A percentile compares a stretch with the other conserved stretches of the same genome.
phyloP scores from a whole-genome alignment of 2,797 vertebrate species.

The Neosilurus hyrtlii region DNA sequence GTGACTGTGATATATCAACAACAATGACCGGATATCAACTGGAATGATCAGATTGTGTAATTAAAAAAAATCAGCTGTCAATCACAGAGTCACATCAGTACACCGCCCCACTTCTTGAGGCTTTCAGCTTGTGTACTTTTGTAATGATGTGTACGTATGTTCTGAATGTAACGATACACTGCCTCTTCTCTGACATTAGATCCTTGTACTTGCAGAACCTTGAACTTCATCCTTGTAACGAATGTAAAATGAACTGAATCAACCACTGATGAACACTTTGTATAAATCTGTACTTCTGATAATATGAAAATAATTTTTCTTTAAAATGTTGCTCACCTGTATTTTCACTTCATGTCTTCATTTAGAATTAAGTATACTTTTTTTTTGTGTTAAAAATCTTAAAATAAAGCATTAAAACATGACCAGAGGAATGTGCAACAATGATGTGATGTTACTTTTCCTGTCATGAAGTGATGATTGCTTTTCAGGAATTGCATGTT shows the following conservation, averaged over 20 bases:
- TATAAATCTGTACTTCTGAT: conserved; percentile 25
- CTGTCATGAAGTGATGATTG: neutral
- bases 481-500: neutral
- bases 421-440: neutral
- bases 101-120: neutral
- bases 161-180: conserved; percentile 29
- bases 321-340: neutral
- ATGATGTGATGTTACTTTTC: neutral
- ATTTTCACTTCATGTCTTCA: neutral
- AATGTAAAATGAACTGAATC: conserved; percentile 24
- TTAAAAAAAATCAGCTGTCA: neutral
- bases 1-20: conserved; percentile 6
- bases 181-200: neutral
- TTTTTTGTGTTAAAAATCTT: neutral
- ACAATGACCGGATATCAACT: neutral
- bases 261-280: conserved; percentile 20
- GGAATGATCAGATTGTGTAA: neutral
- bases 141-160: neutral
- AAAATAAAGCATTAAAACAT: neutral
- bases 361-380: neutral
- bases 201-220: too few relatives aligned
- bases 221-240: conserved; percentile 9
- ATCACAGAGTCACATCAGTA: neutral
- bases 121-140: neutral
- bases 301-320: conserved; percentile 8